Evolutionary conservation across 2,113 vertebrate genomes (phyloP), one percentile per base, ranked within the genome.

Genomic region (Perca schrenkii): DNA sequence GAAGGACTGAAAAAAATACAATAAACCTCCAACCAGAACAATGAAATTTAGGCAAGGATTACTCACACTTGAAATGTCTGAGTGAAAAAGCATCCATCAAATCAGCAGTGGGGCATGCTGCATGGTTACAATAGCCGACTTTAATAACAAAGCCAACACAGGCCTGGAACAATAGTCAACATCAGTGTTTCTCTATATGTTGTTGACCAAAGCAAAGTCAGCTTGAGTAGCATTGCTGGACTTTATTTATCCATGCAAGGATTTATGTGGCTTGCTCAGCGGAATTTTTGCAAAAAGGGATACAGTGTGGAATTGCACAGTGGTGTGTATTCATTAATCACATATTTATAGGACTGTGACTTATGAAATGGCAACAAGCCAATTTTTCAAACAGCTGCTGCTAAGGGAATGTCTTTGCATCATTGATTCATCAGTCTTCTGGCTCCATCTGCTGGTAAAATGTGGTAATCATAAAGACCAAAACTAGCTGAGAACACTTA

Each of bases 381-480:
- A 79, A 28, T 74, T 54, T 43, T 40, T 40, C n/a, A 56, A 67
- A 28, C 46, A 60, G 74, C 15, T 63, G 75, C 72, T 70, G 16
- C 2, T 52, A 50, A 28, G 54, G 21, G 21, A 11, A 3, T 0
- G 2, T 3, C 11, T 58, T 6, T 6, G 0, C 11, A 14, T 12
- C n/a, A 31, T 1, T n/a, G 11, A 60, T 50, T 76, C 11, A 60
- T 3, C 12, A 58, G 83, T 82, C 43, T 8, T 58, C 15, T 49
- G 57, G 63, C 65, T 4, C 88, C 86, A 19, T 74, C 93, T 91
- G 77, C 68, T 85, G 92, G 76, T n/a, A 0, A 0, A n/a, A n/a
- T 1, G 1, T 8, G 17, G 40, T 3, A 46, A 15, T 21, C 8
- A 17, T 12, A n/a, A 43, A 40, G 13, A 15, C 3, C 34, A 34